Evolutionary conservation across 2,797 vertebrate genomes (phyloP).

Genomic region (Hydrolagus colliei): DNA sequence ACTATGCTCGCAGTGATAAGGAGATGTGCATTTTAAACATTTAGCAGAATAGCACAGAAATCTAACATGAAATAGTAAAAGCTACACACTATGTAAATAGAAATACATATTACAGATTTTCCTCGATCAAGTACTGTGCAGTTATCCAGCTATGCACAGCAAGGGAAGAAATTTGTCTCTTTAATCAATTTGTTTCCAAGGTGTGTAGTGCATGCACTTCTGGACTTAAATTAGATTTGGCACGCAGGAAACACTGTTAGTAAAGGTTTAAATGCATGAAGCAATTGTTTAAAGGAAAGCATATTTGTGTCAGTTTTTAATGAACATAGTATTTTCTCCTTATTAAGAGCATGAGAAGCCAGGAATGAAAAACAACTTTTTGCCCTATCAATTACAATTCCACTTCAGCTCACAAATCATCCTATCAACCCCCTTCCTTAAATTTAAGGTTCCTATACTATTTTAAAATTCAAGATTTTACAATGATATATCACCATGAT

Average conservation of each 20-base stretch:
- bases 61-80: conserved; percentile 32
- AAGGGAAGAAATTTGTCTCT: conserved; percentile 46
- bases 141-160: conserved; percentile 50
- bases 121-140: conserved; percentile 75
- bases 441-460: no score
- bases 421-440: no score
- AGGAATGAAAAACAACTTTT: no score
- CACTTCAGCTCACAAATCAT: no score
- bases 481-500: no score
- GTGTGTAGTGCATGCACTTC: conserved; percentile 50
- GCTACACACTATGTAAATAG: not conserved
- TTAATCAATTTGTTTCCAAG: conserved; percentile 26
- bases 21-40: conserved; percentile 37
- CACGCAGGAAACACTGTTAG: conserved; percentile 60
- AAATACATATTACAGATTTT: conserved; percentile 32
- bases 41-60: not conserved
- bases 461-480: no score
- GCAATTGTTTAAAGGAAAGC: not conserved
- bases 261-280: not conserved
- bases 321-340: not conserved
- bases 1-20: conserved; percentile 42
- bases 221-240: conserved; percentile 58
- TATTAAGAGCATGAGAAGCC: not conserved
- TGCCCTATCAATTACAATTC: no score
- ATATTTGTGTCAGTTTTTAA: not conserved